Evolutionary conservation across 1,140 invertebrate genomes (phyloP), one percentile per base, ranked within the genome.

Genomic region (Liolophura sinensis): DNA sequence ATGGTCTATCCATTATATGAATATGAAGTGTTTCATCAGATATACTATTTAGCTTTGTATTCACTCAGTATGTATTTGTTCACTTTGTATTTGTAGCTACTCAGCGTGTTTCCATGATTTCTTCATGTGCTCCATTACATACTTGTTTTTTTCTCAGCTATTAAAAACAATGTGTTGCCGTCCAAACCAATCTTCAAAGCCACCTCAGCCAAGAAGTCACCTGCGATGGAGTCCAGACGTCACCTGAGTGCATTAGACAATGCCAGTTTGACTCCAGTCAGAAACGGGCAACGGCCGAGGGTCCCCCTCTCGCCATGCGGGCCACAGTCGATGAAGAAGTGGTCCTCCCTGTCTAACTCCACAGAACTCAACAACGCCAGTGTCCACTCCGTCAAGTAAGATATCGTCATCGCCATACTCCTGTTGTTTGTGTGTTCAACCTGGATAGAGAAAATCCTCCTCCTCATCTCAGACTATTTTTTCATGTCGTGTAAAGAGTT

Each of bases 311-410:
- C 69, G n/a, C 68, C 27, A 62, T 40, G 31, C 31, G 31, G 31
- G 9, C n/a, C 31, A 40, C 31, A 40, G 9, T 9, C 31, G 3
- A 40, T 52, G 48, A 75, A 75, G 61, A 81, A 81, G 68, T 81
- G 79, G 79, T 75, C 74, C 18, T 80, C 79, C 5, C 62, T 77
- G 63, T 72, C 72, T 20, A 78, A 72, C 50, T 68, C 73, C 16
- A 58, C 68, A 20, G 73, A 73, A 22, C 67, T 75, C 52, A 68
- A 68, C 49, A 70, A 73, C 60, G 56, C 68, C 25, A 22, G 46
- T 15, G 60, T 75, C 15, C 71, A 66, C 20, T 61, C 71, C 15
- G 65, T 64, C 60, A 73, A 64, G 71, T 75, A 61, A 67, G 68
- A 59, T 25, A 5, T 9, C 5, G 9, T 40, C 9, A 40, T 40